Percentiles rank a stretch among this genome's conserved stretches.
Conservation (phyloP, 2,888 invertebrate genomes). For the Gari tellinella region DNA sequence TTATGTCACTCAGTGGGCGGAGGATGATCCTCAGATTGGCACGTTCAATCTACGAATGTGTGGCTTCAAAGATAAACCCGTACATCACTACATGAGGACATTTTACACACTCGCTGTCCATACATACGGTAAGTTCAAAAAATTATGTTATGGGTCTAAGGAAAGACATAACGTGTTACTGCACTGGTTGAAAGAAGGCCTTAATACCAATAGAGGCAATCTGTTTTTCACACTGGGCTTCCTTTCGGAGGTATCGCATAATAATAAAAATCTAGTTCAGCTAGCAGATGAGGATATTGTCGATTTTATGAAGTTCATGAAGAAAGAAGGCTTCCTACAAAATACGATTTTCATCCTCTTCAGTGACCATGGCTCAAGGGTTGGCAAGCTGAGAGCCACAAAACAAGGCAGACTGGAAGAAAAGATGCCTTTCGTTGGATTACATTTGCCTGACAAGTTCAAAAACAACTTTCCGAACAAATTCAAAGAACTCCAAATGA, state of each 20-base stretch:
- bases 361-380: slow-evolving; percentile 95
- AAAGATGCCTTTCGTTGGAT: slow-evolving; percentile 93
- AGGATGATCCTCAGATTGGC: slow-evolving; percentile 93
- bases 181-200: slow-evolving; percentile 86
- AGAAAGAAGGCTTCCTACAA: slow-evolving; percentile 88
- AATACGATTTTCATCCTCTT: slow-evolving; percentile 94
- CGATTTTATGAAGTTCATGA: slow-evolving; percentile 86
- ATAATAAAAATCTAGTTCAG: slow-evolving; percentile 92
- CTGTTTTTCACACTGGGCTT: slow-evolving; percentile 95
- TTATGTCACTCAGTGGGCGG: slow-evolving; percentile 91
- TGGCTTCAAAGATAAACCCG: slow-evolving; percentile 93
- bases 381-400: slow-evolving; percentile 92
- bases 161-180: slow-evolving; percentile 87
- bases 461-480: slow-evolving; percentile 87
- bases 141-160: slow-evolving; percentile 89
- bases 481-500: slow-evolving; percentile 87
- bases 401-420: slow-evolving; percentile 97
- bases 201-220: slow-evolving; percentile 88
- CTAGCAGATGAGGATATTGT: slow-evolving; percentile 90
- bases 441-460: slow-evolving; percentile 91
- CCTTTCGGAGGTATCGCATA: slow-evolving; percentile 95
- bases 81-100: slow-evolving; percentile 95
- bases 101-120: slow-evolving; percentile 88
- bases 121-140: slow-evolving; percentile 52
- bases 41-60: slow-evolving; percentile 95